These are phyloP conservation scores for Campaea margaritaria DNA, from an alignment of 2,888 invertebrate species.

Conservation along the genomic window DNA sequence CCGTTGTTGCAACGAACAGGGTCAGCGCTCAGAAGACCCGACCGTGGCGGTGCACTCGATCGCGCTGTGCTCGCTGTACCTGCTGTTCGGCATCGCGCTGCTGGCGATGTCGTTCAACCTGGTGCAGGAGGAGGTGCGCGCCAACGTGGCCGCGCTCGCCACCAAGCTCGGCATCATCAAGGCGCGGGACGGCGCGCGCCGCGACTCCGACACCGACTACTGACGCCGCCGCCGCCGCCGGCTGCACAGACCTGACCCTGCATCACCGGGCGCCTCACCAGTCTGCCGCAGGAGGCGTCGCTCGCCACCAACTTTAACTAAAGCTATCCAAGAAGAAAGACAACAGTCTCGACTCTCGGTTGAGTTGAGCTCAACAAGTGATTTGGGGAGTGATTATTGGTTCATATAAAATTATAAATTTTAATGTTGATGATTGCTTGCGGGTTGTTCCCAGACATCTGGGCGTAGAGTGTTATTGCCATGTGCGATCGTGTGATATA, in stretches of 20 bases:
- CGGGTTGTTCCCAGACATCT: no score
- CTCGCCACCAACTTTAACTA: no score
- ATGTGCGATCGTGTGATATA: no score
- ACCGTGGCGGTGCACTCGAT: constrained; percentile 84
- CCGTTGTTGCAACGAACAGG: constrained; percentile 41
- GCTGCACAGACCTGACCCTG: background rate
- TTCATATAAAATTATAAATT: no score
- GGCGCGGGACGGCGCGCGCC: constrained; percentile 81
- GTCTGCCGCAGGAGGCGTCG: no score
- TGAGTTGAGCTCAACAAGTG: no score
- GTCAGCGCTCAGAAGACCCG: constrained; percentile 60
- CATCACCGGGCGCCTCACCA: no score
- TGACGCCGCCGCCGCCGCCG: constrained; percentile 30
- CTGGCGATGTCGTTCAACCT: constrained; percentile 98
- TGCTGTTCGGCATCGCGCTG: constrained; percentile 96
- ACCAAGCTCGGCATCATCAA: constrained; percentile 95
- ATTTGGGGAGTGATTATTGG: no score
- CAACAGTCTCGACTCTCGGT: no score
- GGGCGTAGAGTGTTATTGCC: no score
- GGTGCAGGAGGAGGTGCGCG: constrained; percentile 97
- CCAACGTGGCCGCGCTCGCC: constrained; percentile 94
- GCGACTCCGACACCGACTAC: constrained; percentile 76
- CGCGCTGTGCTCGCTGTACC: constrained; percentile 95
- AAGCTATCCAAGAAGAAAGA: no score
- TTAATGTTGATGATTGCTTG: no score